Base-by-base conservation (phyloP, 2,797 vertebrate genomes). In the Rhabdophis nuchalis region DNA sequence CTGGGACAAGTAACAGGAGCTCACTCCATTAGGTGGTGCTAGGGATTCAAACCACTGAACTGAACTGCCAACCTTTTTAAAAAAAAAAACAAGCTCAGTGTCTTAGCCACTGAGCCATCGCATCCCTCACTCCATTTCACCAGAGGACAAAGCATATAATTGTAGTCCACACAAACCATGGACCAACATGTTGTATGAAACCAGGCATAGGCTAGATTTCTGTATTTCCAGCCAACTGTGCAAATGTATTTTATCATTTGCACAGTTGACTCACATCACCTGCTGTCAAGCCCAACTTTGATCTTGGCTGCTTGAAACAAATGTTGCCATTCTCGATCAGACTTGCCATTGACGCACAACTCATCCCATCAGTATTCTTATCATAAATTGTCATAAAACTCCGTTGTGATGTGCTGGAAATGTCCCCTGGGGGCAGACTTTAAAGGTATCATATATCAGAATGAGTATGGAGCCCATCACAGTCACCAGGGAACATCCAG, bases 401-500 rank as follows among this genome's bases (percentile, higher is more conserved):
- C 52, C 32, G 92, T 89, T 14, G 13, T 86, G 94, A 93, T n/a
- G 82, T 88, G 72, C 41, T 36, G 88, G 56, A 86, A 94, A 56
- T 61, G 68, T 4, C 91, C 91, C 89, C 53, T 1, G 13, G 53
- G 68, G 94, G 41, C 60, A 93, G 72, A 93, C 92, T 90, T 94
- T 89, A 36, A 50, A 41, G 14, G 1, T 11, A 12, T 50, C 56
- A 89, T 82, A 32, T 9, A 90, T 94, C 92, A 92, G 92, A 94
- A 72, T 92, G 89, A 0, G 61, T 93, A 90, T 53, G 0, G 60
- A 58, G 72, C 58, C 85, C 92, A 41, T 46, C 64, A n/a, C 86
- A 89, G 5, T 41, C 61, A 60, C 0, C 82, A 2, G 92, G 61
- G 92, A 90, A 94, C 95, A 85, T 95, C 95, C 94, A 91, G 92